A percentile compares a stretch with the other conserved stretches of the same genome.
phyloP scores from a whole-genome alignment of 1,140 invertebrate genomes.

The Bombus turneri region DNA sequence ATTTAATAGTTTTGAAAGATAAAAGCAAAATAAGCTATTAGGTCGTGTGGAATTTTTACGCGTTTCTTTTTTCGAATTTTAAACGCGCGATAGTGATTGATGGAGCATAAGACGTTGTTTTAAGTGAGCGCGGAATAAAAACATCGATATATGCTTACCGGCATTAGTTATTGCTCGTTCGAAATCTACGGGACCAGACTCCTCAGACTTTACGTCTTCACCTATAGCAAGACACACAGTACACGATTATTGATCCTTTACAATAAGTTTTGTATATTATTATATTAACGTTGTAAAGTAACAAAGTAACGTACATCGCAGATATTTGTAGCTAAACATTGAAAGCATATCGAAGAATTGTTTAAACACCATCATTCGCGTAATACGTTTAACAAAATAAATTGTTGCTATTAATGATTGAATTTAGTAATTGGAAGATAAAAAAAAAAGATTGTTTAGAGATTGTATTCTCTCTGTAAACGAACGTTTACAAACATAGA shows the following conservation, averaged over 20 bases:
- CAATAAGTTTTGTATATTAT: neutral
- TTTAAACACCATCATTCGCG: slow-evolving; percentile 44
- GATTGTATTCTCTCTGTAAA: neutral
- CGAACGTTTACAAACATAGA: neutral
- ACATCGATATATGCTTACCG: slow-evolving; percentile 59
- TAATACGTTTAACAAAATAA: neutral
- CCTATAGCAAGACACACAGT: slow-evolving; percentile 36
- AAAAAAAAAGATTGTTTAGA: too few species aligned
- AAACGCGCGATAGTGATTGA: neutral
- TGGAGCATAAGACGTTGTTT: neutral
- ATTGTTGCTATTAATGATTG: neutral
- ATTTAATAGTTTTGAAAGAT: neutral
- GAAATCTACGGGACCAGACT: slow-evolving; percentile 69
- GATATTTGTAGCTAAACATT: slow-evolving; percentile 39
- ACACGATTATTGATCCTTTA: slow-evolving; percentile 6
- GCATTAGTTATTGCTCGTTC: slow-evolving; percentile 69
- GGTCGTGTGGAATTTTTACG: neutral
- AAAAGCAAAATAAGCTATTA: neutral
- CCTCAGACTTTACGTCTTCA: slow-evolving; percentile 64
- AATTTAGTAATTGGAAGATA: neutral
- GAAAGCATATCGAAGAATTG: slow-evolving; percentile 37
- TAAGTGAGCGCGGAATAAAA: slow-evolving; percentile 60
- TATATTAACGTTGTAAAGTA: neutral
- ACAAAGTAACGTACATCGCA: slow-evolving; percentile 23
- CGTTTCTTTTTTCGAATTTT: neutral